Base-by-base conservation (phyloP, 1,140 invertebrate species). In the Caenorhabditis tropicalis region DNA sequence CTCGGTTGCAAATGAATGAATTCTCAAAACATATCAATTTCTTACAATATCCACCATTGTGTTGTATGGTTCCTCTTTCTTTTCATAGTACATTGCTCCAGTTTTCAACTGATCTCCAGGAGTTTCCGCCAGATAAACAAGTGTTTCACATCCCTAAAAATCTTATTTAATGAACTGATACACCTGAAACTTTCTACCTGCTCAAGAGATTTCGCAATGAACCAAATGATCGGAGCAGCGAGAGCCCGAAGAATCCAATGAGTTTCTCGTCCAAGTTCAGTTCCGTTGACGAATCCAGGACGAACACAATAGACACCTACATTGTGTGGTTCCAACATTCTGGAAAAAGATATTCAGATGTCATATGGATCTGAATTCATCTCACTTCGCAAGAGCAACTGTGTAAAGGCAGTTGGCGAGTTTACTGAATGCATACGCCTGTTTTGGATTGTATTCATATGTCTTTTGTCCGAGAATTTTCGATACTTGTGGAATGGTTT, bases 201-300 rank as follows among this genome's bases (percentile, higher is more conserved):
- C 2, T 43, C 29, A 33, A 82, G 29, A 7, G 58, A 29, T 43
- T 82, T 51, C 4, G 82, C 79, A 53, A 86, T 27, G 58, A 84
- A 60, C 51, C 79, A 84, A 31, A 86, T 86, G 5, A 86, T 29
- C n/a, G 85, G 85, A 60, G 85, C 82, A 27, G 81, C 85, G 1
- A 86, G 27, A 21, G 27, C 53, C 5, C 85, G 82, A 9, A 86
- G 60, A 33, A 86, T 9, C 70, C 70, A 81, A 74, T 82, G 82
- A n/a, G 85, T 86, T 24, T 81, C 79, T n/a, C 85, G 82, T 19
- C 85, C 85, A 6, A 86, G 53, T 49, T 86, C 85, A 5, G 85
- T 86, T 56, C 82, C 85, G 16, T 74, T 48, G 15, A 84, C 79
- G 43, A 86, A 84, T 16, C 82, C 82, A 2, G 82, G 82, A 74